A percentile compares a stretch with the other conserved stretches of the same genome.
These are phyloP conservation scores for Paralvinella palmiformis DNA, from an alignment of 1,140 invertebrate genomes.

Conservation along the genomic window DNA sequence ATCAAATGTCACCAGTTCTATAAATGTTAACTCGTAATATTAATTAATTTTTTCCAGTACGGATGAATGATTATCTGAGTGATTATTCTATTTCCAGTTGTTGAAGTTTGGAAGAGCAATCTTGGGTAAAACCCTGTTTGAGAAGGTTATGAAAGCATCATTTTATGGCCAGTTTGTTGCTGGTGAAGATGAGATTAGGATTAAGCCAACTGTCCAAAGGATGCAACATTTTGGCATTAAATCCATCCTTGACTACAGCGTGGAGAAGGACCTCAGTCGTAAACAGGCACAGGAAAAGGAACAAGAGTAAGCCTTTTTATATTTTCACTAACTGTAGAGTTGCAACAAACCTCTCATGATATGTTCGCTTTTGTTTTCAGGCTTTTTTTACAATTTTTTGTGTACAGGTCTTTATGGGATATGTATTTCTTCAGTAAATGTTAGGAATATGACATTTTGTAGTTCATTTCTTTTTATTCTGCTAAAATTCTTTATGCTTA, in stretches of 20 bases:
- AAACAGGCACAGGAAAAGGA: slow-evolving; percentile 83
- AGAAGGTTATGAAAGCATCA: slow-evolving; percentile 81
- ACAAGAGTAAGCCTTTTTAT: slow-evolving; percentile 82
- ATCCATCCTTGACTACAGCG: slow-evolving; percentile 96
- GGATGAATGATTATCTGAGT: not conserved
- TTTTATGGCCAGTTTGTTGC: slow-evolving; percentile 98
- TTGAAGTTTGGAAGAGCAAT: slow-evolving; percentile 75
- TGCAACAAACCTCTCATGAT: no score
- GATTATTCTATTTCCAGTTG: slow-evolving; percentile 58
- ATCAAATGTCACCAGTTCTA: no score
- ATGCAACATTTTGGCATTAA: slow-evolving; percentile 93
- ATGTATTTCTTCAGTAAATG: no score
- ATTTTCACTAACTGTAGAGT: no score
- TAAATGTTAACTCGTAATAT: not conserved
- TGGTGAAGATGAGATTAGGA: slow-evolving; percentile 38
- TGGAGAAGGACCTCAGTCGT: slow-evolving; percentile 91
- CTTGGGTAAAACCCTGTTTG: slow-evolving; percentile 82
- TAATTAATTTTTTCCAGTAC: not conserved
- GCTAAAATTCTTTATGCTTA: no score
- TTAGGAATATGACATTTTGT: no score
- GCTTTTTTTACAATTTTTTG: no score
- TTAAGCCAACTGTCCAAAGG: slow-evolving; percentile 63
- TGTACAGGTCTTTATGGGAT: no score
- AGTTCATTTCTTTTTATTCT: no score
- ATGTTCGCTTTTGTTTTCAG: no score